Evolutionary conservation across 2,797 vertebrate genomes (phyloP), one percentile per base, ranked within the genome.

Genomic region (Bradypodion ventrale): DNA sequence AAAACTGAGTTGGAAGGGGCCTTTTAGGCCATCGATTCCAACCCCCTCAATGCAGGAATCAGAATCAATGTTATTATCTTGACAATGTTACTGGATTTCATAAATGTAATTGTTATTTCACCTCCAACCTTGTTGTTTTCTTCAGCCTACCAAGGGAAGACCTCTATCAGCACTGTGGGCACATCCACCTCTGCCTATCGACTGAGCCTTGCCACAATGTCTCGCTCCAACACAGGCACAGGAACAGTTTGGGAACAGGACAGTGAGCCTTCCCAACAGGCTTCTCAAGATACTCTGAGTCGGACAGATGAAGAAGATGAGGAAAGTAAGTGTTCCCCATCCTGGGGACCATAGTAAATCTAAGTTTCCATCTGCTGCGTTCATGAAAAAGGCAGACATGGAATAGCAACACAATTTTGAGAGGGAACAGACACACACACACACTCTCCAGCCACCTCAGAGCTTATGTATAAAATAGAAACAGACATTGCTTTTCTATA

Each of bases 171-270:
- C 91, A 99, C 98, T 0, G 98, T 98, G 91, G 98, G 98, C 60
- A 99, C 99, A 2, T 99, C 98, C 52, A 99, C 98, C 0, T 99
- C 99, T 0, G 99, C 98, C 0, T 99, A 99, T 89, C 97, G 98
- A 88, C 96, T 99, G 92, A 99, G 98, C 89, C 95, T 99, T 93
- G 98, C 98, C 94, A 99, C 98, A 12, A 99, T 99, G 98, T 99
- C 98, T 0, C 98, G 98, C 93, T 99, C 99, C 90, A 99, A 99
- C 96, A 99, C 99, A 0, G 99, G 98, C 88, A 99, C 98, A 0
- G 98, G 99, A 85, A 99, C 98, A 0, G 99, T 99, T 9, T 99
- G 98, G 99, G 98, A 99, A 91, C 99, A 99, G 96, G 99, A 99
- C 85, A 99, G 98, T 12, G 98, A 99, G 78, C 99, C 97, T 0